phyloP scores from a whole-genome alignment of 2,113 vertebrate species.

The Cairina moschata region DNA sequence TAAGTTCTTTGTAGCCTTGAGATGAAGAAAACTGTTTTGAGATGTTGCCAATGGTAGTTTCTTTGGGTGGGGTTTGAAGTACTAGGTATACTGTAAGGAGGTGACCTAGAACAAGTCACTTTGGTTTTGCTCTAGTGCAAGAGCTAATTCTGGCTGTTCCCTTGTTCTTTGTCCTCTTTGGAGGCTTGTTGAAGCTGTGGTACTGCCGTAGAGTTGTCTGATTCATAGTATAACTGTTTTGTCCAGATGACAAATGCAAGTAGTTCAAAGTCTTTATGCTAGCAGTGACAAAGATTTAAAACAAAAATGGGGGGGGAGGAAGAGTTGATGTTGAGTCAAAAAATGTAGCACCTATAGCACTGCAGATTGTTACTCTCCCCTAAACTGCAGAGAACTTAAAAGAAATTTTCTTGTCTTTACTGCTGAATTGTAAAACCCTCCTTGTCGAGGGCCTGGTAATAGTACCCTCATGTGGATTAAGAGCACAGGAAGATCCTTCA shows the following conservation, averaged over 20 bases:
- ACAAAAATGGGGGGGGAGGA: neutral
- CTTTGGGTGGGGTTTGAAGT: neutral
- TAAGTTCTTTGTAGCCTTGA: neutral
- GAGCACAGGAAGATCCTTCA: neutral
- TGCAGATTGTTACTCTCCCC: neutral
- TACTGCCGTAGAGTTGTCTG: neutral
- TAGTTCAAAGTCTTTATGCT: neutral
- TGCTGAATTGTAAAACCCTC: neutral
- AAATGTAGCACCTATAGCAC: neutral
- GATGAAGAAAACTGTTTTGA: neutral
- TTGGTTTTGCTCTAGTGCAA: neutral
- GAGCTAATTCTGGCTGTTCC: neutral
- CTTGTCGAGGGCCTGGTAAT: neutral
- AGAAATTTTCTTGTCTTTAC: neutral
- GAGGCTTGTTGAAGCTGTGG: neutral
- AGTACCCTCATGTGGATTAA: neutral
- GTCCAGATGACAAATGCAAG: neutral
- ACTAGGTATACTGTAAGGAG: neutral
- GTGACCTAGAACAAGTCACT: neutral
- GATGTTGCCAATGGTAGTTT: neutral
- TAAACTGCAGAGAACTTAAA: neutral
- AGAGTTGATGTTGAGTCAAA: neutral
- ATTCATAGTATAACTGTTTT: neutral
- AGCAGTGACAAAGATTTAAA: neutral
- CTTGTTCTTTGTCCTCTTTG: neutral